Base-by-base conservation (phyloP, 53 echinoderm and acorn worm species). In the Actinopyga echinites region DNA sequence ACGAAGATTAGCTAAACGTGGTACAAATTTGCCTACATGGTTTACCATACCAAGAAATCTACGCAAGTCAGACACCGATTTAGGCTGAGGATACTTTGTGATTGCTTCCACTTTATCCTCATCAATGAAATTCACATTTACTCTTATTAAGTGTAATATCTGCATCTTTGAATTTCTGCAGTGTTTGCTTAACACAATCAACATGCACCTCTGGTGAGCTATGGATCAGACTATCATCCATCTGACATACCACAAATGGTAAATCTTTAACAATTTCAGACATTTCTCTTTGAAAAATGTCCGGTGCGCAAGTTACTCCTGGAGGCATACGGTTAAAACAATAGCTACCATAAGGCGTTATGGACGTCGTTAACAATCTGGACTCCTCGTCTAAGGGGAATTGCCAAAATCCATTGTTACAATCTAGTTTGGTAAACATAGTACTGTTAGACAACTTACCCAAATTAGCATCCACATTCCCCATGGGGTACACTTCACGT, bases 41-140 rank as follows among this genome's bases (percentile, higher is more conserved):
- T 89, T 90, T 9, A 84, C 89, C 89, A 92, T 92, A 15, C 86
- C 89, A 79, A 89, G 74, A 65, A 92, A 92, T 17, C 86, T 53
- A 33, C 67, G 89, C 2, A 90, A 64, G 38, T 93, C 93, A 19
- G 66, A 83, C 19, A 89, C 28, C 45, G 75, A 86, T 20, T 71
- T 86, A 24, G 93, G 92, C 26, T 30, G 59, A 0, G 83, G 86
- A 62, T 86, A 85, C 8, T 83, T 35, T 5, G 42, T 49, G 29
- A 89, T 92, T 10, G 84, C 92, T 69, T 55, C 32, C 26, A 60
- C 75, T 57, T 92, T 92, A 20, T 49, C 32, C 26, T 82, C 77
- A 68, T 86, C 86, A 19, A 57, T 29, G 55, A 45, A 84, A 84
- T 38, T 49, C 69, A 56, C 84, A 84, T 33, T 84, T 84, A 37